Percentiles rank a stretch among this genome's conserved stretches.
These are phyloP conservation scores for Cheilosia grossa DNA, from an alignment of 2,888 invertebrate genomes.

Conservation along the genomic window DNA sequence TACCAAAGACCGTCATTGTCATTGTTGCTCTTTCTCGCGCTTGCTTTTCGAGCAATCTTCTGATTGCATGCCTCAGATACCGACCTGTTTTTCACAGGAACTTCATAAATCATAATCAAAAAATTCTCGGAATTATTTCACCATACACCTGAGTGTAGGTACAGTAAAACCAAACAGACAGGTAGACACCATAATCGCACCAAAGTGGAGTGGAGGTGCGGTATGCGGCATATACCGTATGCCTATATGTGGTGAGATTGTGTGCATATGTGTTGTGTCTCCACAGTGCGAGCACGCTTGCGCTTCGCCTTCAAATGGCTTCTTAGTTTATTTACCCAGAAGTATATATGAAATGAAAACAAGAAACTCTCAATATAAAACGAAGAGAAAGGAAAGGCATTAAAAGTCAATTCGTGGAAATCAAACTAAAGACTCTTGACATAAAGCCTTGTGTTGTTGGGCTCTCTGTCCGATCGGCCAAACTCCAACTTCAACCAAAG, in stretches of 20 bases:
- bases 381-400: constrained; percentile 36
- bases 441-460: constrained; percentile 56
- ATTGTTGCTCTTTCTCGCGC: constrained; percentile 2
- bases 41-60: constrained; percentile 24
- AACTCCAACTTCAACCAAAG: constrained; percentile 15
- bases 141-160: constrained; percentile 61
- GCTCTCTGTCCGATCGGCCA: background rate
- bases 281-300: constrained; percentile 58
- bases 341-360: background rate
- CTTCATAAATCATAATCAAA: constrained; percentile 75
- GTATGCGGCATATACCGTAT: no score
- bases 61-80: constrained; percentile 64
- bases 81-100: constrained; percentile 72
- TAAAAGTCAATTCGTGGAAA: constrained; percentile 66
- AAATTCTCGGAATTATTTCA: constrained; percentile 71
- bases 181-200: constrained; percentile 52
- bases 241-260: background rate
- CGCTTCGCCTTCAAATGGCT: constrained; percentile 32
- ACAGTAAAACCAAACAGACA: constrained; percentile 26
- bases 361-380: constrained; percentile 6
- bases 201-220: constrained; percentile 1
- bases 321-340: background rate
- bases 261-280: background rate
- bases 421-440: constrained; percentile 69
- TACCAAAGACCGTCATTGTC: background rate